Base-by-base conservation (phyloP, 2,888 invertebrate species). In the Drosophila nigricruria region DNA sequence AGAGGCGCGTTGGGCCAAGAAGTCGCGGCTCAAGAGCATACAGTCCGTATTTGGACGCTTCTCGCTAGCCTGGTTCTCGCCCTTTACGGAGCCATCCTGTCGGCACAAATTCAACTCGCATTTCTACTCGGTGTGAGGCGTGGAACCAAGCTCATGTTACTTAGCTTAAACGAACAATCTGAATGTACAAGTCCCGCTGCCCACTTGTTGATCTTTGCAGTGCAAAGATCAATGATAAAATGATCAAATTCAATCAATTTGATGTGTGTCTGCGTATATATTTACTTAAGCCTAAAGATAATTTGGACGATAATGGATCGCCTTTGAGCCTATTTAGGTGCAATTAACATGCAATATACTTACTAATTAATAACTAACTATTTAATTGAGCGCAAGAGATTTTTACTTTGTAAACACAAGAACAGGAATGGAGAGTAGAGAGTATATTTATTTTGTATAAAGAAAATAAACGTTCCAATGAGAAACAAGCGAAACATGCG, bases 31-130 rank as follows among this genome's bases (percentile, higher is more conserved):
- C 97, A 97, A 98, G 94, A 98, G 98, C 90, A 96, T 99, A 82
- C 98, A 98, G 92, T 96, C 98, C 0, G 99, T 99, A 5, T 99
- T 99, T 93, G 99, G 99, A 27, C 95, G 98, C 16, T 98, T 99
- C 93, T 98, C 98, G 0, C 92, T 98, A 61, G 95, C 96, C 5
- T 99, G 99, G 99, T 98, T 99, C 92, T 96, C 97, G 10, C 94
- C 93, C 14, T 93, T 93, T 70, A 95, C 95, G 61, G 95, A 97
- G 77, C 97, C 97, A 9, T 94, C 96, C 69, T 95, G 95, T 57
- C 96, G 96, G 92, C 95, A 95, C 53, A 97, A 96, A 93, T 94
- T 96, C 79, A 96, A 97, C 90, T 94, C 95, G 88, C 97, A 96
- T 93, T 94, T 97, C 84, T 97, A 97, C 93, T 96, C 97, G 73